These are phyloP conservation scores for Lasaia peninsularis DNA, from an alignment of 1,140 invertebrate genomes.

Conservation along the genomic window DNA sequence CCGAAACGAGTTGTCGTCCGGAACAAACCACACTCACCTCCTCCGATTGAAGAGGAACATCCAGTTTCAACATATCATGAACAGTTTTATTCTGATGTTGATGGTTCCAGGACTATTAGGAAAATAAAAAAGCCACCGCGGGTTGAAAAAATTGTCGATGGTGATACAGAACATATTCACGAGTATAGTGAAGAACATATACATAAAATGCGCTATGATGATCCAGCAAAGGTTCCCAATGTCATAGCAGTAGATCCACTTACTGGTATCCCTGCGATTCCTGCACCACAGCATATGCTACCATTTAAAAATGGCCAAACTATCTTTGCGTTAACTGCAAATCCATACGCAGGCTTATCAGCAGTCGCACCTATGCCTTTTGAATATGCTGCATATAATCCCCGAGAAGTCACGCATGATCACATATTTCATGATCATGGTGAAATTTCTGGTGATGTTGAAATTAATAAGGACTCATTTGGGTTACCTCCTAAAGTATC, in stretches of 20 bases:
- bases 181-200: slow-evolving; percentile 74
- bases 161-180: slow-evolving; percentile 74
- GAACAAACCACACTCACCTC: slow-evolving; percentile 32
- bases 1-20: slow-evolving; percentile 50
- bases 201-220: slow-evolving; percentile 66
- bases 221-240: slow-evolving; percentile 39
- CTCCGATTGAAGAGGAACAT: slow-evolving; percentile 47
- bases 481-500: slow-evolving; percentile 53
- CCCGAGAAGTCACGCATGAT: slow-evolving; percentile 68
- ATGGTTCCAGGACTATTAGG: slow-evolving; percentile 57
- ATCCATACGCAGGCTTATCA: slow-evolving; percentile 37
- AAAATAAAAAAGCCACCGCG: slow-evolving; percentile 68
- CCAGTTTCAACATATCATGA: slow-evolving; percentile 64
- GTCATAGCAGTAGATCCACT: slow-evolving; percentile 43
- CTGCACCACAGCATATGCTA: slow-evolving; percentile 35
- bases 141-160: slow-evolving; percentile 73
- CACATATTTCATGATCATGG: slow-evolving; percentile 74
- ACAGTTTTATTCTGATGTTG: slow-evolving; percentile 71
- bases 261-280: slow-evolving; percentile 40
- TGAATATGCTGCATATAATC: slow-evolving; percentile 66
- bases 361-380: slow-evolving; percentile 49
- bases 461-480: slow-evolving; percentile 49
- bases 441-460: slow-evolving; percentile 56
- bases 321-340: slow-evolving; percentile 44
- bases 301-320: slow-evolving; percentile 47